Percentiles rank a stretch among this genome's conserved stretches.
These are phyloP conservation scores for Tenthredo scrophulariae DNA, from an alignment of 2,888 invertebrate genomes.

Conservation along the genomic window DNA sequence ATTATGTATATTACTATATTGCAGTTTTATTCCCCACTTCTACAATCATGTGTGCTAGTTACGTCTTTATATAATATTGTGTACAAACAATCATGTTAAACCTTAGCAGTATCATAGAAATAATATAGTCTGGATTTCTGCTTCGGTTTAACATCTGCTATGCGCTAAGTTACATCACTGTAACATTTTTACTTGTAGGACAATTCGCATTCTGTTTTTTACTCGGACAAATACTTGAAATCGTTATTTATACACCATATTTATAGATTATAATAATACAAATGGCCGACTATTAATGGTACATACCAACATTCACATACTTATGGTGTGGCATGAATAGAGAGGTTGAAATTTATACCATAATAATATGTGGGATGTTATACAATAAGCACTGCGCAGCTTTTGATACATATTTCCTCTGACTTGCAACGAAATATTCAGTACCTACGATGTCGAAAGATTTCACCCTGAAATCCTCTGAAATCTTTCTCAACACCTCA, in stretches of 20 bases:
- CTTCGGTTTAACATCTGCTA: background rate
- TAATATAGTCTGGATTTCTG: conserved; percentile 21
- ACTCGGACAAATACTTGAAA: background rate
- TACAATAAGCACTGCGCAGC: background rate
- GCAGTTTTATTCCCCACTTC: conserved; percentile 42
- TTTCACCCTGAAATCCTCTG: conserved; percentile 8
- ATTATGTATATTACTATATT: conserved; percentile 44
- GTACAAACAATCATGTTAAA: background rate
- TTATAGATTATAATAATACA: conserved; percentile 8
- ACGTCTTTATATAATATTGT: conserved; percentile 1
- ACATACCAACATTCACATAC: background rate
- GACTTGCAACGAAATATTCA: background rate
- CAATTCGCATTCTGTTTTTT: background rate
- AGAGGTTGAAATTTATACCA: conserved; percentile 6
- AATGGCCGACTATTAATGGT: background rate
- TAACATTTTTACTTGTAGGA: background rate
- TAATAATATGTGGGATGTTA: background rate
- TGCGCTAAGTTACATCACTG: background rate
- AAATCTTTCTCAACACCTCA: conserved; percentile 16
- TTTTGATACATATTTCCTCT: background rate
- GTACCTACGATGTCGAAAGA: background rate
- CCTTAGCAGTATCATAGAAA: conserved; percentile 30
- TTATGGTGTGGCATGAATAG: background rate
- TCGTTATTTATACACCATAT: background rate
- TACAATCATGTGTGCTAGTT: conserved; percentile 37